Evolutionary conservation across 2,888 invertebrate species (phyloP), one percentile per base, ranked within the genome.

Genomic region (Ganaspis brasiliensis): DNA sequence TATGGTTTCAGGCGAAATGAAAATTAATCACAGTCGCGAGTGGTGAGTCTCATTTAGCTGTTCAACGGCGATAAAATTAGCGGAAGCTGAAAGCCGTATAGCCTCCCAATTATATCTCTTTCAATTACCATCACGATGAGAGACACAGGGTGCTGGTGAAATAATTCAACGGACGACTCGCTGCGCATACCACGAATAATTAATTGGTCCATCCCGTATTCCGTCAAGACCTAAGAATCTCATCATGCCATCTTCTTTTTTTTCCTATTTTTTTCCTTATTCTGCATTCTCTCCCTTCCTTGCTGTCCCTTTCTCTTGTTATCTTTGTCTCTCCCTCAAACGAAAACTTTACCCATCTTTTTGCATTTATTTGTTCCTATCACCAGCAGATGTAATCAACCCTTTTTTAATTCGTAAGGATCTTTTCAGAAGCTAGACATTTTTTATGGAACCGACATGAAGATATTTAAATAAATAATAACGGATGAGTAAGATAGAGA

Each of bases 121-220:
- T 67, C 67, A 67, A 67, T 67, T 67, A 67, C n/a, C 24, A 67
- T 40, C 24, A n/a, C 24, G 67, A 45, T 67, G 67, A 67, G 45
- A 67, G 67, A 67, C 45, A 45, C 40, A 67, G 26, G 45, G 67
- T 45, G 45, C 24, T 67, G 16, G 35, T 14, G 45, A n/a, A 40
- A 67, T 67, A 45, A 31, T 52, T 52, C 67, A 67, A 67, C 67
- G 45, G 45, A 24, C 45, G 45, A 45, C 40, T 49, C 10, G 6
- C 24, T 24, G 40, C 19, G 40, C 21, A 37, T 63, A 45, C 67
- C 67, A 45, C 21, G 26, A 85, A 85, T 87, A 87, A 86, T 84
- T 85, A 87, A 87, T 87, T 82, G 84, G 81, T 61, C 77, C 81
- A 83, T 83, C 85, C 81, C 75, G 72, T 76, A 75, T 59, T 71